phyloP scores from a whole-genome alignment of 2,888 invertebrate genomes.

The Platynereis dumerilii region DNA sequence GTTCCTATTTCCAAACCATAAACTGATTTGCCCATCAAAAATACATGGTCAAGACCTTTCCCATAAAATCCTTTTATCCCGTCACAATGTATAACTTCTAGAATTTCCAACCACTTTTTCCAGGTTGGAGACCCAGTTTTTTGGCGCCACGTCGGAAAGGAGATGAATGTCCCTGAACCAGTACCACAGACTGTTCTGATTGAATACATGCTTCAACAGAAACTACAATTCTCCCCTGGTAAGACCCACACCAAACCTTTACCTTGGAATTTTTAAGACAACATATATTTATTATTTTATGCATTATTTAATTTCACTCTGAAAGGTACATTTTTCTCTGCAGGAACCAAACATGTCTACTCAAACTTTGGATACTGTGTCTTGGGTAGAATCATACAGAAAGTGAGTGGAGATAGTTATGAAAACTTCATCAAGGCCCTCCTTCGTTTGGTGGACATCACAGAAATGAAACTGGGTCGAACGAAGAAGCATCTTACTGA shows the following conservation, averaged over 20 bases:
- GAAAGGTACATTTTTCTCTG: constrained; percentile 10
- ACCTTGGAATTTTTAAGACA: background rate
- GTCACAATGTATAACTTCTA: too few species aligned
- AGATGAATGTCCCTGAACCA: constrained; percentile 30
- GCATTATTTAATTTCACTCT: too few species aligned
- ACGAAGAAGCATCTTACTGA: constrained; percentile 33
- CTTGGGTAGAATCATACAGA: constrained; percentile 49
- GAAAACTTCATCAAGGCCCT: constrained; percentile 39
- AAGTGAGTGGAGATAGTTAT: constrained; percentile 42
- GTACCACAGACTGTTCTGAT: constrained; percentile 41
- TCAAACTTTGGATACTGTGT: constrained; percentile 55
- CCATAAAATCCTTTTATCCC: too few species aligned
- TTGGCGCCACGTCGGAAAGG: constrained; percentile 31
- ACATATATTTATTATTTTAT: background rate
- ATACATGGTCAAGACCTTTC: too few species aligned
- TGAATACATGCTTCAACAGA: constrained; percentile 44
- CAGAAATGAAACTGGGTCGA: constrained; percentile 36
- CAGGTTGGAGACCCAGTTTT: constrained; percentile 50
- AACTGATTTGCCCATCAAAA: too few species aligned
- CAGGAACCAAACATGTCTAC: constrained; percentile 51
- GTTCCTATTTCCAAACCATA: too few species aligned
- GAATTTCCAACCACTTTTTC: too few species aligned
- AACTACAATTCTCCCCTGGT: constrained; percentile 52
- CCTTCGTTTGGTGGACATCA: constrained; percentile 36
- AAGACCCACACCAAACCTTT: background rate